Evolutionary conservation across 2,888 invertebrate species (phyloP), one percentile per base, ranked within the genome.

Genomic region (Epinotia brunnichana): DNA sequence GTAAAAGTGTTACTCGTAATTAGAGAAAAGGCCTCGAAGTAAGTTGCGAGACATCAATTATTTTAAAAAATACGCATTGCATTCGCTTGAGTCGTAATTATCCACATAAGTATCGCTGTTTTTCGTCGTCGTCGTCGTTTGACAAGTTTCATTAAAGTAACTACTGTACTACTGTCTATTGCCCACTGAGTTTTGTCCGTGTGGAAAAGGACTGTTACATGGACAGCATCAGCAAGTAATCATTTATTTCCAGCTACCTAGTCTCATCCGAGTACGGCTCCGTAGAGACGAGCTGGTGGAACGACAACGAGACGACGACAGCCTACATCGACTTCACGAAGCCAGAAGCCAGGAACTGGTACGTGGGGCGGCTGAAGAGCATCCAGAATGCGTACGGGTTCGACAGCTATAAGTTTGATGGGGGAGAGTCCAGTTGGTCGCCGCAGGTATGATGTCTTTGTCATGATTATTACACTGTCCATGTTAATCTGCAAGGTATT

Each of bases 361-460:
- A 94, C 87, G 79, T 89, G 0, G 83, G 85, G 0, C 85, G 95
- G 68, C 78, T 95, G 73, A 89, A 89, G 74, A 78, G 81, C 4
- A 80, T 98, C 10, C 91, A 95, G 81, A 85, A 88, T 0, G 83
- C 90, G 5, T 94, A 95, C 60, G 96, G 95, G 0, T 94, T 97
- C 2, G 95, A 96, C 81, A 95, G 96, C 77, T 97, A 96, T 82
- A 97, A 97, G 87, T 97, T 97, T 78, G 97, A 97, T 80, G 97
- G 96, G 0, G 97, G 97, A 3, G 97, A 97, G 85, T 89, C 93
- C 0, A 94, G 95, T 68, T 96, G 95, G 94, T 81, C 95, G 0
- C 95, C 96, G 0, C 93, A 94, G 84, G 92, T 94, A 53, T 24
- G 17, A 4, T 19, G 15, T 15, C 15, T 17, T 56, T 13, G 21